Conservation (phyloP, 1,140 invertebrate species). For the Coenobita brevimanus region DNA sequence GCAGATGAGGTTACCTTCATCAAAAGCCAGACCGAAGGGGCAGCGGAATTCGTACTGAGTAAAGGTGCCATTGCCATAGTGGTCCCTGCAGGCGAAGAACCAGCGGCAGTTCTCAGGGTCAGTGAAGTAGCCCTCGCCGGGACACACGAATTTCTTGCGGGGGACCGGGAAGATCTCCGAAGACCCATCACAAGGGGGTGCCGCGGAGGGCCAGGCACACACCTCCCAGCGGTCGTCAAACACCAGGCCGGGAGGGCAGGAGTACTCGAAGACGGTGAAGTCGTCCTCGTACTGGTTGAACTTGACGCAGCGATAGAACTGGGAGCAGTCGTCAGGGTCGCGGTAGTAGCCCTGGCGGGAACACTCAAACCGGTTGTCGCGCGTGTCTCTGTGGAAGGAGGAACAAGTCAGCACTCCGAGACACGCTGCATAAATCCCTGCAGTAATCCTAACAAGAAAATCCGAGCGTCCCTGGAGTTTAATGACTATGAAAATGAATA, state of each 20-base stretch:
- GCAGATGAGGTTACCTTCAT: slow-evolving; percentile 82
- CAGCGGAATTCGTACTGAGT: slow-evolving; percentile 88
- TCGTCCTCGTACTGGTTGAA: slow-evolving; percentile 84
- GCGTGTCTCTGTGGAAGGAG: slow-evolving; percentile 78
- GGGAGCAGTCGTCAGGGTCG: slow-evolving; percentile 84
- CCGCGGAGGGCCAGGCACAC: slow-evolving; percentile 86
- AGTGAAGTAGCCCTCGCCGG: slow-evolving; percentile 81
- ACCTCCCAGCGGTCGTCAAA: slow-evolving; percentile 86
- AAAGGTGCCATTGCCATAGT: slow-evolving; percentile 79
- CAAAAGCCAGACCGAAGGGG: slow-evolving; percentile 87
- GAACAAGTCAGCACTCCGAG: neutral
- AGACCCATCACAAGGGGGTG: slow-evolving; percentile 79
- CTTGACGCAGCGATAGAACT: slow-evolving; percentile 89
- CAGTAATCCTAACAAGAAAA: no score
- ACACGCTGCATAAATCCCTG: neutral
- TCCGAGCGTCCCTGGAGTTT: no score
- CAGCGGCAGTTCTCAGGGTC: slow-evolving; percentile 89
- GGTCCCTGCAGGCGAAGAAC: slow-evolving; percentile 87
- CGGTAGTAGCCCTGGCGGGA: slow-evolving; percentile 86
- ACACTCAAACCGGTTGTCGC: slow-evolving; percentile 83
- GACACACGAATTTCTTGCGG: slow-evolving; percentile 76
- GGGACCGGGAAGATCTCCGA: slow-evolving; percentile 79
- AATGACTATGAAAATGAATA: no score
- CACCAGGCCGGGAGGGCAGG: slow-evolving; percentile 85
- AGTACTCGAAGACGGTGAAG: slow-evolving; percentile 87